Base-by-base conservation (phyloP, 37 sponge, comb jelly and placozoan genomes). In the Cliona cf. orientalis region DNA sequence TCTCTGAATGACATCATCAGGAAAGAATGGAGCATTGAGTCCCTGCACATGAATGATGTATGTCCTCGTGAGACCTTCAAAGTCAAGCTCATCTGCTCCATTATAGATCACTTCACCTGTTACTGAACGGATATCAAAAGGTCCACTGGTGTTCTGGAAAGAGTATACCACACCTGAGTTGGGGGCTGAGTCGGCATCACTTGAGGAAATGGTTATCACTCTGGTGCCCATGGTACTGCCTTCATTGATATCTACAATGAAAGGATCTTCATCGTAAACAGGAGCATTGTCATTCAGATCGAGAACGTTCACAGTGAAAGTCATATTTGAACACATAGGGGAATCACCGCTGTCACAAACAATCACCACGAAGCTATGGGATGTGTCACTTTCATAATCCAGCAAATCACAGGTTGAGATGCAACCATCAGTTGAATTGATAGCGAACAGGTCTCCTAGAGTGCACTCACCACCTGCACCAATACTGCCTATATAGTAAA, bases 241-340 rank as follows among this genome's bases (percentile, higher is more conserved):
- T 49, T 91, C 89, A 74, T 77, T 58, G 22, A 91, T 33, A 25
- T 63, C 42, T 14, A 82, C 73, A 29, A 46, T 26, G 58, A 81
- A 71, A 9, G 81, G 74, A 37, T 80, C 84, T 39, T 80, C 55
- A 3, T 66, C 3, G 65, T 88, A 82, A 2, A 69, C 63, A 22
- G 91, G 97, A 56, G 75, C 23, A 46, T 96, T 91, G 68, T 96
- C 97, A 45, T 96, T 96, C 23, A 81, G 71, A 53, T 96, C 97
- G 5, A 68, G 40, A 2, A 96, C 71, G 46, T 65, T 56, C 14
- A 94, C 55, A 25, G 79, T 83, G 25, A 91, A 41, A 39, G 46
- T 55, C 12, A 34, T 57, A 17, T 74, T 42, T 25, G 83, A 64
- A 49, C 86, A 85, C 35, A 78, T 23, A 0, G 37, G 38, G 22